These are phyloP conservation scores for Andrena bicolor DNA, from an alignment of 2,888 invertebrate species.

Conservation along the genomic window DNA sequence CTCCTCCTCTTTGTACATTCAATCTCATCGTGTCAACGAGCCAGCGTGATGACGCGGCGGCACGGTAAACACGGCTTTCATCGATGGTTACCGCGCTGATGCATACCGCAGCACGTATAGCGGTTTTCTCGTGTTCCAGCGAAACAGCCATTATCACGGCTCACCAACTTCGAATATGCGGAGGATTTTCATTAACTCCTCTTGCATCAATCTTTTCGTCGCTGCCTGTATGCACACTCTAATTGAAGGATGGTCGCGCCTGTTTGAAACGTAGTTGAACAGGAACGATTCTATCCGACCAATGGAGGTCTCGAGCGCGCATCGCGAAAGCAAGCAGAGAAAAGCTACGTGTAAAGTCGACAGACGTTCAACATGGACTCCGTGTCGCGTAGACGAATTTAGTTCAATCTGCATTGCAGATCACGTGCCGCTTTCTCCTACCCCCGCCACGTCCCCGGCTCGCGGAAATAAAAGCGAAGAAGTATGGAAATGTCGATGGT, in stretches of 20 bases:
- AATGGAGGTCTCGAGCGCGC: background rate
- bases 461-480: constrained; percentile 80
- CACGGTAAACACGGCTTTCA: constrained; percentile 62
- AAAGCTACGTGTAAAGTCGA: constrained; percentile 47
- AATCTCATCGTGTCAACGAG: constrained; percentile 70
- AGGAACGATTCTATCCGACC: no score
- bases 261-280: no score
- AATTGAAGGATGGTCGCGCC: no score
- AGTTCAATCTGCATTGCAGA: constrained; percentile 84
- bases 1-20: constrained; percentile 71
- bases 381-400: constrained; percentile 73
- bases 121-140: constrained; percentile 48
- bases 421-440: constrained; percentile 76
- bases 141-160: constrained; percentile 33
- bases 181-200: constrained; percentile 21
- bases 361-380: constrained; percentile 65
- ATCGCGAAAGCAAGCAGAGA: constrained; percentile 25
- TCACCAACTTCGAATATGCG: constrained; percentile 1
- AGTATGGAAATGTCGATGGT: constrained; percentile 82
- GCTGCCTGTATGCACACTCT: no score
- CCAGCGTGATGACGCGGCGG: constrained; percentile 48
- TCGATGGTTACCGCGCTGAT: constrained; percentile 52
- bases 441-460: constrained; percentile 50
- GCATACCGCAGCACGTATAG: constrained; percentile 51
- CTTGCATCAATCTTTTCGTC: background rate